These are phyloP conservation scores for Prolemur simus DNA, from an alignment of 2,113 vertebrate species.

Conservation along the genomic window DNA sequence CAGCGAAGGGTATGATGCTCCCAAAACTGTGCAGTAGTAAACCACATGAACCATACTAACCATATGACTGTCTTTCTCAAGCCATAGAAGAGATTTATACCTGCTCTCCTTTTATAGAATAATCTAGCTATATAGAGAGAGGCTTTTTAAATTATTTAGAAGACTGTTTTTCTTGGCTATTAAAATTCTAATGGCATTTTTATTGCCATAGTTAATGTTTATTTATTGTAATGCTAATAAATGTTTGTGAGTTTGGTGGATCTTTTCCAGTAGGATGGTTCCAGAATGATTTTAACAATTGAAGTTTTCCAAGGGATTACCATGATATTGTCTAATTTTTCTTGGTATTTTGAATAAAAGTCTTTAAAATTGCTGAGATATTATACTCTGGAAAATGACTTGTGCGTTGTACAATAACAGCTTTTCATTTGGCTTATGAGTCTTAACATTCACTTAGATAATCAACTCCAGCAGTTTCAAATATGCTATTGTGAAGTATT, in stretches of 20 bases:
- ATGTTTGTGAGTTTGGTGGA: conserved; percentile 15
- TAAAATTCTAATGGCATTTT: conserved; percentile 37
- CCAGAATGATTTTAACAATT: conserved; percentile 47
- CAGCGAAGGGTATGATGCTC: background rate
- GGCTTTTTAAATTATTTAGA: background rate
- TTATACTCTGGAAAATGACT: conserved; percentile 54
- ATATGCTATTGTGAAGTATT: conserved; percentile 57
- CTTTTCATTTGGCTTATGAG: conserved; percentile 70
- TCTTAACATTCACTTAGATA: conserved; percentile 66
- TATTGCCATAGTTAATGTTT: conserved; percentile 6
- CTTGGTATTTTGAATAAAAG: conserved; percentile 57
- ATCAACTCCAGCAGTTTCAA: conserved; percentile 22
- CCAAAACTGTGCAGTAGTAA: background rate
- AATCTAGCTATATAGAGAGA: background rate
- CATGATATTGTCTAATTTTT: conserved; percentile 56
- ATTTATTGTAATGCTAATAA: conserved; percentile 52
- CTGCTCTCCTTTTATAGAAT: background rate
- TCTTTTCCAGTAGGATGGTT: conserved; percentile 52
- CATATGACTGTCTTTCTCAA: background rate
- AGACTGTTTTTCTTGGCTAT: background rate
- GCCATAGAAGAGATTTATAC: background rate
- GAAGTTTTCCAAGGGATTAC: conserved; percentile 24
- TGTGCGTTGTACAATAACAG: conserved; percentile 50
- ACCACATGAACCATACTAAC: background rate
- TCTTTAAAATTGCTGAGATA: conserved; percentile 49